Conservation (phyloP, 2,888 invertebrate genomes). For the Napeogenes inachia region DNA sequence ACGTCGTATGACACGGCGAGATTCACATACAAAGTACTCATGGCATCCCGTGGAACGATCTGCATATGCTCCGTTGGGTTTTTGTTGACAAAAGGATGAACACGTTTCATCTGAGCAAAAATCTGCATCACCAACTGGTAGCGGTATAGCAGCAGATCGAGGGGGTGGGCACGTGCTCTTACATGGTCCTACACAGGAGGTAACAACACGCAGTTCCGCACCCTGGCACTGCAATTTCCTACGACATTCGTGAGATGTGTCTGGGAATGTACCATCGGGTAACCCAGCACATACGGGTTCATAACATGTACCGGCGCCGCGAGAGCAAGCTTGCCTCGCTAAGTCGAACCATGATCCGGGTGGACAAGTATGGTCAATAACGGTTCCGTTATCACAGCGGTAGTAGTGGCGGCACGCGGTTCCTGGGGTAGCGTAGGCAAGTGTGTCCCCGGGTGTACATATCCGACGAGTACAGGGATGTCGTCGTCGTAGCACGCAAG, state of each 20-base stretch:
- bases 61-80: conserved; percentile 76
- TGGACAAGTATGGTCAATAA: conserved; percentile 70
- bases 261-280: conserved; percentile 76
- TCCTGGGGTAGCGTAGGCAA: conserved; percentile 75
- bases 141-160: conserved; percentile 58
- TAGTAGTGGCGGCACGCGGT: conserved; percentile 78
- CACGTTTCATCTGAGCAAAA: conserved; percentile 71
- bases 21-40: conserved; percentile 78
- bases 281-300: conserved; percentile 78
- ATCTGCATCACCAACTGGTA: conserved; percentile 73
- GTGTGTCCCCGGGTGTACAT: conserved; percentile 55
- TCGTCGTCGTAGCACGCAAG: conserved; percentile 58
- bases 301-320: conserved; percentile 76
- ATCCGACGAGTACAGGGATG: conserved; percentile 60
- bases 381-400: conserved; percentile 72
- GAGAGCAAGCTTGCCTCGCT: conserved; percentile 71
- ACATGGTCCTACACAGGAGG: conserved; percentile 53
- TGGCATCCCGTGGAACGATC: conserved; percentile 75
- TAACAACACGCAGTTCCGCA: conserved; percentile 59
- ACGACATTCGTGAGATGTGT: conserved; percentile 76
- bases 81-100: conserved; percentile 69
- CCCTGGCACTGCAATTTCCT: conserved; percentile 71
- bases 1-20: conserved; percentile 69
- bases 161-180: conserved; percentile 57
- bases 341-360: conserved; percentile 76